Evolutionary conservation across 2,888 invertebrate species (phyloP).

Genomic region (Ashinkailepas kermadecensis): DNA sequence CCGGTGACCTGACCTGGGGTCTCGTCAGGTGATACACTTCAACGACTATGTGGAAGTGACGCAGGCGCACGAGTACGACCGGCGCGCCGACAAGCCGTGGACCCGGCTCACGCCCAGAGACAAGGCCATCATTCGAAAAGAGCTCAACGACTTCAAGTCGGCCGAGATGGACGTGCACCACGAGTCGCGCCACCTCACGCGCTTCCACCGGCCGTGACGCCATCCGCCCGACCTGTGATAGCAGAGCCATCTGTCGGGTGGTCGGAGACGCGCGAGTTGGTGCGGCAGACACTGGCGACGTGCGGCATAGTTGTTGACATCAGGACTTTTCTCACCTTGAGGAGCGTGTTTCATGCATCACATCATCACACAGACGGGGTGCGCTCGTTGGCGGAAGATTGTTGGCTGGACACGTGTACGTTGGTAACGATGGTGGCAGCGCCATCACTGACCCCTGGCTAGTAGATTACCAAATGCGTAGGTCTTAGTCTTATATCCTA

Average conservation of each 20-base stretch:
- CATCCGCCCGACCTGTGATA: neutral
- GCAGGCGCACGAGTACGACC: conserved; percentile 92
- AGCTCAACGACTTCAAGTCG: conserved; percentile 98
- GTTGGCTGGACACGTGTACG: neutral
- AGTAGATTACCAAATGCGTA: neutral
- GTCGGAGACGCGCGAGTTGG: too few relatives aligned
- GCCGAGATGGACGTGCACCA: conserved; percentile 99
- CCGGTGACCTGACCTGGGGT: too few relatives aligned
- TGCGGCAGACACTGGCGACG: neutral
- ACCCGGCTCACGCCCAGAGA: conserved; percentile 96
- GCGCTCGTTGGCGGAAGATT: neutral
- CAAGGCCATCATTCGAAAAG: conserved; percentile 97
- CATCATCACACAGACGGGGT: neutral
- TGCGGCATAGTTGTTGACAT: neutral
- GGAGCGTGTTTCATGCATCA: neutral
- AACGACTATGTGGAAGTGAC: conserved; percentile 99
- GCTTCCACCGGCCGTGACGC: conserved; percentile 38
- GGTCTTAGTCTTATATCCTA: neutral
- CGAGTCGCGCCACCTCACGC: conserved; percentile 86
- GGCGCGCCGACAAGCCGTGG: conserved; percentile 99
- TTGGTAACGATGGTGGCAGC: neutral
- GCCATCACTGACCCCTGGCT: neutral
- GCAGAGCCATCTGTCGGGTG: neutral
- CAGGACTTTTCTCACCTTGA: neutral
- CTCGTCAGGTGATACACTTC: conserved; percentile 79